A percentile compares a stretch with the other conserved stretches of the same genome.
Conservation (phyloP, 1,140 invertebrate species). For the Archivesica marissinica region DNA sequence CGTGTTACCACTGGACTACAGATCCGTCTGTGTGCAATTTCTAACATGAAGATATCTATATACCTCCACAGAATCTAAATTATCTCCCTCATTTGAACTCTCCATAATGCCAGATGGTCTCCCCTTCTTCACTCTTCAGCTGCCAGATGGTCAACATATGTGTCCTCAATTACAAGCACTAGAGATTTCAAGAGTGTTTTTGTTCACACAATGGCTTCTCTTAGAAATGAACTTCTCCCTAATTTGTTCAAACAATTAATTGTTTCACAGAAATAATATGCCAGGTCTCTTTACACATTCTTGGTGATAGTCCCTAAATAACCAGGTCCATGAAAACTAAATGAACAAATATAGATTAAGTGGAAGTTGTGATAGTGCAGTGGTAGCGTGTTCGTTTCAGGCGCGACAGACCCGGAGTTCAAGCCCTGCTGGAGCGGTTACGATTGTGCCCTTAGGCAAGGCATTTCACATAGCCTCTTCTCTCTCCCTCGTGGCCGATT, state of each 20-base stretch:
- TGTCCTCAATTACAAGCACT: constrained; percentile 10
- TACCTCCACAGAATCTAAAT: not conserved
- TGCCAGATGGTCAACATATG: constrained; percentile 40
- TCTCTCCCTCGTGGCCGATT: no score
- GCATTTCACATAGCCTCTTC: no score
- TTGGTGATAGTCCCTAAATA: not conserved
- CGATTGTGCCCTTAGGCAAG: no score
- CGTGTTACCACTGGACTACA: no score
- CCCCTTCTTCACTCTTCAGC: not conserved
- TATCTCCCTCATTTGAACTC: no score
- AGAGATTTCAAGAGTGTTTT: constrained; percentile 41
- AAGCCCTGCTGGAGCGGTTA: no score
- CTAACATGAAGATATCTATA: no score
- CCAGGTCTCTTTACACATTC: constrained; percentile 11
- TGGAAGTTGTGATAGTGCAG: no score
- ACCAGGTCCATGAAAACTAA: not conserved
- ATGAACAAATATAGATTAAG: not conserved
- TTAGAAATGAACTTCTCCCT: constrained; percentile 13
- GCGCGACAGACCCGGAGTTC: no score
- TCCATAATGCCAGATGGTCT: not conserved
- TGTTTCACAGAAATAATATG: constrained; percentile 7
- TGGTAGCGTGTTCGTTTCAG: no score
- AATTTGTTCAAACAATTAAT: constrained; percentile 24
- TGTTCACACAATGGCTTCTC: constrained; percentile 30
- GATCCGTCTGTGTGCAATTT: no score